Percentiles rank a stretch among this genome's conserved stretches.
These are phyloP conservation scores for Etia nguti DNA, from an alignment of 2,113 vertebrate genomes.

Conservation along the genomic window DNA sequence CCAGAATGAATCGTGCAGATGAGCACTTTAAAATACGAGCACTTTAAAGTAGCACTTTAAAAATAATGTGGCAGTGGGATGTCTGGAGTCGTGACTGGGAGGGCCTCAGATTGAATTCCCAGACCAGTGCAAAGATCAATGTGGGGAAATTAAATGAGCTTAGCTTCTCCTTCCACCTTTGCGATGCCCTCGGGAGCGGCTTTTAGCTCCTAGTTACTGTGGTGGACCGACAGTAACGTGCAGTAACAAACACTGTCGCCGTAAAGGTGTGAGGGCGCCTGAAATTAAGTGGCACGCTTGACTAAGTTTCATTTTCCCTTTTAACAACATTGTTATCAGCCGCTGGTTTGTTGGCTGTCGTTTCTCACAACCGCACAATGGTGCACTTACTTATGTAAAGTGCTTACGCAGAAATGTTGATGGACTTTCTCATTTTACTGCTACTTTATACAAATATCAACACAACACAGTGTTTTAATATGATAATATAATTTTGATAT, in stretches of 20 bases:
- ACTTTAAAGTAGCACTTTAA: neutral
- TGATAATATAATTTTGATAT: neutral
- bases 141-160: neutral
- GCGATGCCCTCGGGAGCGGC: neutral
- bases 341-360: neutral
- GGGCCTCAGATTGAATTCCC: neutral
- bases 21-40: no score
- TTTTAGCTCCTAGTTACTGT: neutral
- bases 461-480: neutral
- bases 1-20: neutral
- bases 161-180: neutral
- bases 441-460: neutral
- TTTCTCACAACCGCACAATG: neutral
- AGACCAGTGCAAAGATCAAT: neutral
- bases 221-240: neutral
- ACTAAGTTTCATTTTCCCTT: neutral
- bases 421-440: neutral
- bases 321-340: neutral
- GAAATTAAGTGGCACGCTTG: neutral
- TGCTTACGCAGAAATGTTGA: neutral
- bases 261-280: neutral
- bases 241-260: neutral
- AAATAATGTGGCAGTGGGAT: neutral
- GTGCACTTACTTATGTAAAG: neutral
- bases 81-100: neutral